Conservation (phyloP, 2,888 invertebrate genomes). For the Drosophila meridiana region DNA sequence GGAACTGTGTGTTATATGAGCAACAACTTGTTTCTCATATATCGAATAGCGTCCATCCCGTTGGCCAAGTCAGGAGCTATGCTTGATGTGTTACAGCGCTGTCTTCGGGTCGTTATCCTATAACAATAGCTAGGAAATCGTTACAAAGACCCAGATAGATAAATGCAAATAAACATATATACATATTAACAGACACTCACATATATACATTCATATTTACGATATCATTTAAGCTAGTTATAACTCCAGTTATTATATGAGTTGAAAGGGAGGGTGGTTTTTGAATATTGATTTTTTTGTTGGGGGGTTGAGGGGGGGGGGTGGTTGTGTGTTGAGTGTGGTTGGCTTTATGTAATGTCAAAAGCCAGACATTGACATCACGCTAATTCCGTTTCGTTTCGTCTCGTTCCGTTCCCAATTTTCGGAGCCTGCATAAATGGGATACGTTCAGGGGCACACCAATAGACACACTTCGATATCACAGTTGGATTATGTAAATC, state of each 20-base stretch:
- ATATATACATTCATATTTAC: neutral
- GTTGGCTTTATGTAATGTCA: constrained; percentile 41
- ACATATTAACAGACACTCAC: neutral
- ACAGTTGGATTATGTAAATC: constrained; percentile 57
- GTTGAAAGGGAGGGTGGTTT: too few species aligned
- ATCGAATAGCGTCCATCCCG: constrained; percentile 34
- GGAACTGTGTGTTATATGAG: constrained; percentile 74
- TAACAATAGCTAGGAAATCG: constrained; percentile 75
- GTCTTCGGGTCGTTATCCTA: constrained; percentile 76
- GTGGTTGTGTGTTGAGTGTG: too few species aligned
- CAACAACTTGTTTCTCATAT: constrained; percentile 76
- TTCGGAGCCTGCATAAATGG: constrained; percentile 8
- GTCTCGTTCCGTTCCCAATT: constrained; percentile 1
- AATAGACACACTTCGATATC: constrained; percentile 8
- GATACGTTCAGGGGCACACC: constrained; percentile 12
- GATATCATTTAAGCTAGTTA: constrained; percentile 1
- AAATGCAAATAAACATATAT: constrained; percentile 8
- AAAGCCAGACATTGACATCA: constrained; percentile 37
- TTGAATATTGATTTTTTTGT: too few species aligned
- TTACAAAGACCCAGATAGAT: constrained; percentile 60
- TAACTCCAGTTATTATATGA: constrained; percentile 5
- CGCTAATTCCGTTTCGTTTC: constrained; percentile 10
- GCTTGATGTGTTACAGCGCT: constrained; percentile 50
- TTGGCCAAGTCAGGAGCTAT: constrained; percentile 47
- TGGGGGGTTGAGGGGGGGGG: too few species aligned